Conservation (phyloP, 2,113 vertebrate species). For the Parus major region DNA sequence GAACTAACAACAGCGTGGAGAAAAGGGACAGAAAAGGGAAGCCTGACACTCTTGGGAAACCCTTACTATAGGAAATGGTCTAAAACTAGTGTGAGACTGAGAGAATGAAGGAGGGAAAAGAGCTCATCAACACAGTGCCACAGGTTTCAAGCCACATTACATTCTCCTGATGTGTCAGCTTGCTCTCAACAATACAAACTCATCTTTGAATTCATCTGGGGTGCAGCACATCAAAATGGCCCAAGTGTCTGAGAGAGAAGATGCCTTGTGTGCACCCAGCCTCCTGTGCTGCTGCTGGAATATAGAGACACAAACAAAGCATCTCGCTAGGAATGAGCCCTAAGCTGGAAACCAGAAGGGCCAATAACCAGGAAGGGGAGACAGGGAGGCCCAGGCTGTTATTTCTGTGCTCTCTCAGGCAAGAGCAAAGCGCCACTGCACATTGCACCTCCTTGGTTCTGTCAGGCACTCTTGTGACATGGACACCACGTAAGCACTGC, state of each 20-base stretch:
- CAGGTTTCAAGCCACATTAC: conserved; percentile 5
- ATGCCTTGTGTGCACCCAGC: conserved; percentile 7
- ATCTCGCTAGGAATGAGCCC: conserved; percentile 25
- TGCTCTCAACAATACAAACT: conserved; percentile 48
- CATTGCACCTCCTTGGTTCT: neutral
- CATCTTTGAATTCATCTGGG: conserved; percentile 31
- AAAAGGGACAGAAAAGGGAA: neutral
- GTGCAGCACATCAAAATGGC: neutral
- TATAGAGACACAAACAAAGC: neutral
- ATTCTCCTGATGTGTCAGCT: conserved; percentile 34
- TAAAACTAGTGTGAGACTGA: neutral
- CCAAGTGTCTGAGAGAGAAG: conserved; percentile 21
- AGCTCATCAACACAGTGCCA: neutral
- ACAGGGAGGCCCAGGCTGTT: neutral
- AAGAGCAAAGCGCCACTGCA: neutral
- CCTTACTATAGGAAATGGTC: neutral
- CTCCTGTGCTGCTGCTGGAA: neutral
- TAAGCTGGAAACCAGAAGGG: conserved; percentile 21
- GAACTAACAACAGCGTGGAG: neutral
- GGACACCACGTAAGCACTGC: neutral
- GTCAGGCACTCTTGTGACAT: neutral
- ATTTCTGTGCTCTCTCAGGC: conserved; percentile 13
- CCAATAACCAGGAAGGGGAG: neutral
- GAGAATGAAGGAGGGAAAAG: neutral
- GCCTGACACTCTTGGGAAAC: neutral